Evolutionary conservation across 1,140 invertebrate species (phyloP).

Genomic region (Macrosteles quadrilineatus): DNA sequence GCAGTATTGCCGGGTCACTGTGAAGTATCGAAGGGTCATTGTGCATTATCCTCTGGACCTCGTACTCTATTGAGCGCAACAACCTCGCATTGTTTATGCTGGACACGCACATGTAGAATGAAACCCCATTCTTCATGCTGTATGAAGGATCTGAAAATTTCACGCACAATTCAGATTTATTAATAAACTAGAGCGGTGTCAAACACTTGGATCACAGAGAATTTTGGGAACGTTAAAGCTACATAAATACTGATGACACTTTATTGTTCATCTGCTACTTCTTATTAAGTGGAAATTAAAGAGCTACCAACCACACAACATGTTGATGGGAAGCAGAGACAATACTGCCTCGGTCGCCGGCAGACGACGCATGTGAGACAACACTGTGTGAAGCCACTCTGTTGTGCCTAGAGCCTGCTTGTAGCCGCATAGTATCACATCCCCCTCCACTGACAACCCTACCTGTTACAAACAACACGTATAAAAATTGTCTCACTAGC

Average conservation of each 20-base stretch:
- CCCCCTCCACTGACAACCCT: neutral
- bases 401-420: neutral
- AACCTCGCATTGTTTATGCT: neutral
- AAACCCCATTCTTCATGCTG: neutral
- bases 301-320: neutral
- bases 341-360: neutral
- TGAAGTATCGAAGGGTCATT: neutral
- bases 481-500: no score
- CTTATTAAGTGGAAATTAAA: neutral
- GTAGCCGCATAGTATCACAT: neutral
- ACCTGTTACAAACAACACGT: neutral
- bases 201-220: no score
- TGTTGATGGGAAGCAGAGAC: constrained; percentile 1
- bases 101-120: neutral
- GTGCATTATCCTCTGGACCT: neutral
- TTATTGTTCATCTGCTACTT: no score
- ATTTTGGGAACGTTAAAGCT: no score
- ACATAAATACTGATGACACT: no score
- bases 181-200: no score
- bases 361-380: neutral
- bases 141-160: neutral
- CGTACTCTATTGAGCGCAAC: neutral
- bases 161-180: no score
- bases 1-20: neutral
- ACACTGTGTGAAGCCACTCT: neutral